phyloP scores from a whole-genome alignment of 2,888 invertebrate species.

The Hirtodrosophila alboralis region DNA sequence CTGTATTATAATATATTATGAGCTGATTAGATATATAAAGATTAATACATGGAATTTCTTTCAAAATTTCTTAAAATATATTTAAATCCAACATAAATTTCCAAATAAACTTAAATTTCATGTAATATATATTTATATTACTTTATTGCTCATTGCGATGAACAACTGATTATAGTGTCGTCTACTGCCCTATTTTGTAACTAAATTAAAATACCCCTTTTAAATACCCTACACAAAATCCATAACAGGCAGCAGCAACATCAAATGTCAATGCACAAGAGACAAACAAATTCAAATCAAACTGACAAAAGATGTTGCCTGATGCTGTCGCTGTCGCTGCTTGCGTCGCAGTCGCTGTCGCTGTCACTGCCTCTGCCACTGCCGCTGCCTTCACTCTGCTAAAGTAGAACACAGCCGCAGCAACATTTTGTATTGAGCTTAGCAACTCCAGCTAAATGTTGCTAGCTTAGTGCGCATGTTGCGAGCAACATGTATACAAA shows the following conservation, averaged over 20 bases:
- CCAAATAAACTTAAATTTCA: no score
- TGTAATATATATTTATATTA: no score
- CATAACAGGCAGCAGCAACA: slow-evolving; percentile 18
- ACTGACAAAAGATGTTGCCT: slow-evolving; percentile 57
- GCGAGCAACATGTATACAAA: slow-evolving; percentile 24
- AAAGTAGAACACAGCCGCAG: slow-evolving; percentile 39
- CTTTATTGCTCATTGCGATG: no score
- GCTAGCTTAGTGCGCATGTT: slow-evolving; percentile 58
- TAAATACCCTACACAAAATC: neutral
- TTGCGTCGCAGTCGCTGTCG: slow-evolving; percentile 8
- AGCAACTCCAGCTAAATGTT: slow-evolving; percentile 43
- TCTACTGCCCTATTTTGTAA: no score
- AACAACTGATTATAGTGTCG: no score
- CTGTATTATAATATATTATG: no score
- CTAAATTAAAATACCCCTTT: no score
- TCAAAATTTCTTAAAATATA: no score
- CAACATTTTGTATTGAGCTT: slow-evolving; percentile 28
- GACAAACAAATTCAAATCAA: slow-evolving; percentile 75
- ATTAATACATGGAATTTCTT: no score
- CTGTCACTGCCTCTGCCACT: neutral
- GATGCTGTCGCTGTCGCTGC: neutral
- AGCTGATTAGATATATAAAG: no score
- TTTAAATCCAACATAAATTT: no score
- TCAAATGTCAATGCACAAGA: slow-evolving; percentile 56
- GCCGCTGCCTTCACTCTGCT: slow-evolving; percentile 10